phyloP scores from a whole-genome alignment of 2,113 vertebrate genomes.

The Urocitellus parryii region DNA sequence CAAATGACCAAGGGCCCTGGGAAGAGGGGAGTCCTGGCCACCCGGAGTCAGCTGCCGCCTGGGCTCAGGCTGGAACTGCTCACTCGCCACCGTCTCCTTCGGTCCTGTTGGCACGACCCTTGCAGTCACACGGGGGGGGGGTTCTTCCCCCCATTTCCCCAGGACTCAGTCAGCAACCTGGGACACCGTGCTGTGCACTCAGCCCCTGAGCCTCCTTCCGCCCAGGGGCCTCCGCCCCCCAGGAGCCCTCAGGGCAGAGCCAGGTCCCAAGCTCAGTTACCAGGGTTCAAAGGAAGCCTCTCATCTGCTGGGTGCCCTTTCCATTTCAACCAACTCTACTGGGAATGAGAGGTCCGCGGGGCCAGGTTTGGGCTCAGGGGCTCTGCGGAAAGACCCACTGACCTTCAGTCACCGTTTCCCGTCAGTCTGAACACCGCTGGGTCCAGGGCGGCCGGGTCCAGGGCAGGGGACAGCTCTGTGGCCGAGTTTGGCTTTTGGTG shows the following conservation, averaged over 20 bases:
- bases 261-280: too few species aligned
- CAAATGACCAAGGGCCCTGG: slow-evolving; percentile 79
- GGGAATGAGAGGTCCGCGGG: neutral
- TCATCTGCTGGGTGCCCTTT: accelerated
- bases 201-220: neutral
- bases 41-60: neutral
- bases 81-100: neutral
- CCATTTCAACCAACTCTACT: neutral
- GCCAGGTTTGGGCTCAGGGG: neutral
- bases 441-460: too few species aligned
- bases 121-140: neutral
- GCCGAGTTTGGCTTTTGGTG: too few species aligned
- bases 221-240: accelerated
- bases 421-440: too few species aligned
- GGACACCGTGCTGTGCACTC: neutral
- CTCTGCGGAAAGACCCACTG: neutral
- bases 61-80: neutral
- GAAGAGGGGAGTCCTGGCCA: slow-evolving; percentile 53
- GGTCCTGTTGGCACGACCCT: neutral
- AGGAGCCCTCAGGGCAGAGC: neutral
- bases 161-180: neutral
- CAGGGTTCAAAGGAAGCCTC: neutral
- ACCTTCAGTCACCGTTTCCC: neutral
- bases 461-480: too few species aligned
- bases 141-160: neutral